A percentile compares a stretch with the other conserved stretches of the same genome.
Conservation (phyloP, 2,797 vertebrate species). For the Geotrypetes seraphini region DNA sequence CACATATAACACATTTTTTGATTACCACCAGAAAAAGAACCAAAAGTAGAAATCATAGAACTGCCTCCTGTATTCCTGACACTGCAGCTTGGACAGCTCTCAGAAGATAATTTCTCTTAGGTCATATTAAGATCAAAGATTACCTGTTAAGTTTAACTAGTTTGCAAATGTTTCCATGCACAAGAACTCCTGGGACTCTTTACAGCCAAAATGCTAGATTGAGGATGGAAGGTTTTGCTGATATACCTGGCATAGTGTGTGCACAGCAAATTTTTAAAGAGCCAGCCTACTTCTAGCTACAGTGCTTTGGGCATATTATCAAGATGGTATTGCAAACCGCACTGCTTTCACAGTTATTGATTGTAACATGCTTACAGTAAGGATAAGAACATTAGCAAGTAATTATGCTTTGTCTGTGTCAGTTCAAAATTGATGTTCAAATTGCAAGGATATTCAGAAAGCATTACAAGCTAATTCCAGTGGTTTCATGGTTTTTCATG, state of each 20-base stretch:
- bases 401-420: constrained; percentile 18
- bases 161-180: constrained; percentile 30
- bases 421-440: constrained; percentile 1
- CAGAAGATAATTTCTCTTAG: constrained; percentile 25
- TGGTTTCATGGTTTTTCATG: too few relatives aligned
- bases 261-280: constrained; percentile 29
- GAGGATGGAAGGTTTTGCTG: constrained; percentile 37
- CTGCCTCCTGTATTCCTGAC: constrained; percentile 6
- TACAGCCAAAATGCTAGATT: constrained; percentile 29
- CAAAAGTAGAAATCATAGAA: constrained; percentile 1
- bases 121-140: constrained; percentile 29
- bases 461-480: too few relatives aligned
- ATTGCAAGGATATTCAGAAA: not conserved
- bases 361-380: constrained; percentile 14
- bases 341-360: constrained; percentile 25
- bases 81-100: constrained; percentile 17
- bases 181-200: constrained; percentile 35
- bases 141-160: constrained; percentile 27
- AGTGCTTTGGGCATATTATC: constrained; percentile 27
- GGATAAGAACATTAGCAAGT: constrained; percentile 4
- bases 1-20: not conserved
- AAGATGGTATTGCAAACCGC: constrained; percentile 22
- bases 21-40: constrained; percentile 3
- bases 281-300: constrained; percentile 18
- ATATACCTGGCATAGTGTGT: constrained; percentile 20